Evolutionary conservation across 2,113 vertebrate genomes (phyloP), one percentile per base, ranked within the genome.

Genomic region (Anoplopoma fimbria): DNA sequence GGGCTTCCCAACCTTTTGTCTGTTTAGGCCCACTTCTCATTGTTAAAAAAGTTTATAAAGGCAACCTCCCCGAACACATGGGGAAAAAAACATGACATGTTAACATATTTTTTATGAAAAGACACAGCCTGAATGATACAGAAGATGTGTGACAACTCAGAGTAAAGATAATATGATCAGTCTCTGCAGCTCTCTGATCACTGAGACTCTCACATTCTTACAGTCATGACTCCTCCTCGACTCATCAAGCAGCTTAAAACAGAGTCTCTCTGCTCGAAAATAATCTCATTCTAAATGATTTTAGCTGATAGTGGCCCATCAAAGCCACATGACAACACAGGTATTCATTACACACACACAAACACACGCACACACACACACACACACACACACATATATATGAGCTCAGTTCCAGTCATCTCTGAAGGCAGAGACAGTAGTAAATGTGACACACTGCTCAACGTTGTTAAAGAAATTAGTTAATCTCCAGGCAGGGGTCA

Each of bases 381-480:
- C 36, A 45, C 27, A 57, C 29, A 45, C 25, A 45, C 42, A 45
- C 12, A 4, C 36, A 1, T 60, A 49, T 2, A 29, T 65, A 77
- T 34, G 31, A 76, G 57, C 71, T 58, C 63, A 69, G 38, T 62
- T 67, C 21, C 55, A 57, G 58, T 68, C 68, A 79, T 77, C 75
- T 79, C 81, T 83, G 62, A 68, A 51, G 31, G 49, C 47, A 79
- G 69, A 89, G 75, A 79, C 85, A 80, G 17, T 67, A 91, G 70
- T 92, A 91, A 93, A 79, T 65, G 87, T 84, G 84, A 94, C 90
- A 93, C 75, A 36, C 38, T 53, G 75, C 75, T 85, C 36, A 70
- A 86, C 91, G 69, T 95, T 95, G 88, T 96, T 96, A 95, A 95
- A 95, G 86, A 94, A 95, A 95, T 95, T 92, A 94, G 64, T 94